phyloP scores from a whole-genome alignment of 2,113 vertebrate species.

The Psettodes erumei region DNA sequence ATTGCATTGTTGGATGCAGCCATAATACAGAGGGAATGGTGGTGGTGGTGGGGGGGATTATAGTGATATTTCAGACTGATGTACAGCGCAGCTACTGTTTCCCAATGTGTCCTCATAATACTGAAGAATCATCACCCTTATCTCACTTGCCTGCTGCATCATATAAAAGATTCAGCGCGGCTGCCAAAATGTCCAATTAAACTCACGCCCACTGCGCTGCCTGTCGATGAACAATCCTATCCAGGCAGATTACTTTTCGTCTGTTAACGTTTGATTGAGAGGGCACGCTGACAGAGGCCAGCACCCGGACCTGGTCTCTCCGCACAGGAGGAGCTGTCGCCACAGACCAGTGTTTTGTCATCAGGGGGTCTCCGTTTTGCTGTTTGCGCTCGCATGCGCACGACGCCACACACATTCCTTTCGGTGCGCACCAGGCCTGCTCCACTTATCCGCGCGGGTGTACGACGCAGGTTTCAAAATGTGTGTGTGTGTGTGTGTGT shows the following conservation, averaged over 20 bases:
- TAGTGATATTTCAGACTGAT: constrained; percentile 46
- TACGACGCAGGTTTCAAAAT: too few species aligned
- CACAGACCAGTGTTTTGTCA: background rate
- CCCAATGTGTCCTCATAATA: constrained; percentile 1
- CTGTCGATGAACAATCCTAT: constrained; percentile 39
- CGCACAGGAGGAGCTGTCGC: background rate
- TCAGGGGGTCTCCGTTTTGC: background rate
- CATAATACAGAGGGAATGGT: constrained; percentile 35
- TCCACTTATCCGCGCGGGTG: background rate
- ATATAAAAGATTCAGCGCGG: constrained; percentile 39
- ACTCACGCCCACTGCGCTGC: constrained; percentile 18
- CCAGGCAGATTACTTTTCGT: constrained; percentile 24
- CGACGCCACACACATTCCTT: background rate
- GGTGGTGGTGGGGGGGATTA: constrained; percentile 48
- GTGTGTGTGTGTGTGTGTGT: too few species aligned
- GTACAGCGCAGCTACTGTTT: constrained; percentile 13
- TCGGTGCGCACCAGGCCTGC: background rate
- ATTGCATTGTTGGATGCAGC: constrained; percentile 12
- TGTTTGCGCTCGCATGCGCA: background rate
- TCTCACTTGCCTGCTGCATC: constrained; percentile 10
- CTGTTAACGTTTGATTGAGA: constrained; percentile 33
- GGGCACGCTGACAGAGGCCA: background rate
- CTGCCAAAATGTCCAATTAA: constrained; percentile 44
- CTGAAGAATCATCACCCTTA: constrained; percentile 1
- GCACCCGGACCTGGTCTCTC: background rate